Percentiles rank a stretch among this genome's conserved stretches.
Conservation (phyloP, 92 coral and sea anemone genomes). For the Porites rus region DNA sequence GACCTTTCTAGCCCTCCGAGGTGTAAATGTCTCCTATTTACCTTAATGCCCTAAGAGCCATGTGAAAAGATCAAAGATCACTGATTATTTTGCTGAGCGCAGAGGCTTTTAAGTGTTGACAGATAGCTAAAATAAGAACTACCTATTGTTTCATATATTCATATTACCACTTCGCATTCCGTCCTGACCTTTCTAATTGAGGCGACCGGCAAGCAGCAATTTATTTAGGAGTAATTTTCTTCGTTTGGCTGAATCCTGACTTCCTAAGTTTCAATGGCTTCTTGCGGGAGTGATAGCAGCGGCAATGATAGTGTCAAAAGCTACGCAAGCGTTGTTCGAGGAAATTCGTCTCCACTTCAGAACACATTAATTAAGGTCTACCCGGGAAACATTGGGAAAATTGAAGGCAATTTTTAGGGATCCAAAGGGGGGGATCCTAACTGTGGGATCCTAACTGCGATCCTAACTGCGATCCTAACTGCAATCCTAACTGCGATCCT, state of each 20-base stretch:
- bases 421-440: neutral
- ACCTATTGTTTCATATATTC: too few species aligned
- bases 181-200: too few species aligned
- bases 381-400: neutral
- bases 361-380: too few species aligned
- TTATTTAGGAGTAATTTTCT: neutral
- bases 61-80: too few species aligned
- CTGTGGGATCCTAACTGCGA: neutral
- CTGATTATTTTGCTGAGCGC: too few species aligned
- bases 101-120: too few species aligned
- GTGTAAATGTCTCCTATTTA: too few species aligned
- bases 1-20: too few species aligned
- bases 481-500: slow-evolving; percentile 16
- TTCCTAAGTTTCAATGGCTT: neutral
- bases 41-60: too few species aligned
- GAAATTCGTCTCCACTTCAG: too few species aligned
- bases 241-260: slow-evolving; percentile 1
- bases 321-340: slow-evolving; percentile 1
- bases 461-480: slow-evolving; percentile 1
- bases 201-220: neutral
- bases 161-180: too few species aligned
- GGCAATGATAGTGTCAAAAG: neutral
- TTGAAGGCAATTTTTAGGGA: slow-evolving; percentile 16
- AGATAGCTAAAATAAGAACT: too few species aligned
- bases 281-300: neutral